Percentiles rank a stretch among this genome's conserved stretches.
Evolutionary conservation across 1,140 invertebrate species (phyloP).

Genomic region (Pogonus chalceus): DNA sequence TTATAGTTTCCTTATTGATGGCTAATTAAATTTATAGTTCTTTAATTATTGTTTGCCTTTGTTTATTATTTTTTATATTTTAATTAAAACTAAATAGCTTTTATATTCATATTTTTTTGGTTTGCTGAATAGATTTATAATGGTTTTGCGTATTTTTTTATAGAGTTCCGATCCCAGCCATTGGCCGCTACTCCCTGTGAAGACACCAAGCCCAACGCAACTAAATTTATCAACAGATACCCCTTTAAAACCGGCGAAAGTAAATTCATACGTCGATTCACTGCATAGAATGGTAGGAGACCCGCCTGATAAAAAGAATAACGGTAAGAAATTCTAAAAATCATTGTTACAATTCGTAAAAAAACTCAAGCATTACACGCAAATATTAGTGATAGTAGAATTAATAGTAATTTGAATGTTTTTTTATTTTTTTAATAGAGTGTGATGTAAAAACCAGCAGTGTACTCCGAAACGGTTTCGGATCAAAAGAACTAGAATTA

Average conservation of each 20-base stretch:
- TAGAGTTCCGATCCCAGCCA: not conserved
- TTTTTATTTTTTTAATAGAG: constrained; percentile 38
- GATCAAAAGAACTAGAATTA: constrained; percentile 59
- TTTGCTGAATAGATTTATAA: no score
- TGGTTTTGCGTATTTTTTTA: no score
- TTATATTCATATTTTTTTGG: no score
- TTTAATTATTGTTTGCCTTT: no score
- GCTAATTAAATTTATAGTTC: no score
- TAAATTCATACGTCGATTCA: not conserved
- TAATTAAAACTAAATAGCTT: no score
- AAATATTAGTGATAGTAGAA: not conserved
- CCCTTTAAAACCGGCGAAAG: not conserved
- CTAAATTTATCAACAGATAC: not conserved
- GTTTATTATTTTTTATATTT: no score
- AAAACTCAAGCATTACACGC: no score
- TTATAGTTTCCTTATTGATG: no score
- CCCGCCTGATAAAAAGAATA: constrained; percentile 60
- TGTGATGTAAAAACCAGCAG: constrained; percentile 68
- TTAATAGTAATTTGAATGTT: constrained; percentile 8
- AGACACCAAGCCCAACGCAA: not conserved
- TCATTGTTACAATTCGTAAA: not conserved
- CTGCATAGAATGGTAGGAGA: constrained; percentile 70
- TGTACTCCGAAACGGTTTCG: constrained; percentile 59
- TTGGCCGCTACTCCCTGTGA: not conserved
- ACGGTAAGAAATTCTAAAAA: constrained; percentile 49